Conservation (phyloP, 2,113 vertebrate species). For the Chascanopsetta lugubris region DNA sequence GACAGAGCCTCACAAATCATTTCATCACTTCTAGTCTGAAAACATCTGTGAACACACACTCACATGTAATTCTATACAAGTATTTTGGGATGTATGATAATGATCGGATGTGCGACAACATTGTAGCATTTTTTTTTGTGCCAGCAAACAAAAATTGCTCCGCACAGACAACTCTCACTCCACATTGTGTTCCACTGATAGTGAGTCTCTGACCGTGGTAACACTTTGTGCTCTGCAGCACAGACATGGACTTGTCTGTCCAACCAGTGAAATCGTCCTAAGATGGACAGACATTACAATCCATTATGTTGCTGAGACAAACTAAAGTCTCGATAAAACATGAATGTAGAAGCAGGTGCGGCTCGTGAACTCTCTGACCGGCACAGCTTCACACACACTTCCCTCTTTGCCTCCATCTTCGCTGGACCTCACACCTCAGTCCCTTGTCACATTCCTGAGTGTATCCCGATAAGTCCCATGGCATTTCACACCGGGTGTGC, state of each 20-base stretch:
- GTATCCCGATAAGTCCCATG: conserved; percentile 64
- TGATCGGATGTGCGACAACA: background rate
- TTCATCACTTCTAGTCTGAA: background rate
- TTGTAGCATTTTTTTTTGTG: background rate
- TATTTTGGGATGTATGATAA: background rate
- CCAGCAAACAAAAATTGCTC: background rate
- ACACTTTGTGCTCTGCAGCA: background rate
- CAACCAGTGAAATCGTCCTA: background rate
- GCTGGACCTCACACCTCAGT: conserved; percentile 48
- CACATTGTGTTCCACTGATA: background rate
- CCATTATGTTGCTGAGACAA: too few species aligned
- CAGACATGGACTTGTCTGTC: too few species aligned
- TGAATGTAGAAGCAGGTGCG: background rate
- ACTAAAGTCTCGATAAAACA: too few species aligned
- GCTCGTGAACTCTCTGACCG: background rate
- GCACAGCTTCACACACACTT: conserved; percentile 14
- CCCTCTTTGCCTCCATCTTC: conserved; percentile 30
- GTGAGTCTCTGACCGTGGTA: background rate
- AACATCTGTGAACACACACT: conserved; percentile 16
- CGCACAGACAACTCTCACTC: background rate
- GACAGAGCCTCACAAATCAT: too few species aligned
- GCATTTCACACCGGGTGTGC: conserved; percentile 48
- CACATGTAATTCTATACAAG: background rate
- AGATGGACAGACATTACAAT: too few species aligned
- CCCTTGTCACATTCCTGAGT: conserved; percentile 67